Base-by-base conservation (phyloP, 2,888 invertebrate genomes). In the Eumacrocentrus americanus region DNA sequence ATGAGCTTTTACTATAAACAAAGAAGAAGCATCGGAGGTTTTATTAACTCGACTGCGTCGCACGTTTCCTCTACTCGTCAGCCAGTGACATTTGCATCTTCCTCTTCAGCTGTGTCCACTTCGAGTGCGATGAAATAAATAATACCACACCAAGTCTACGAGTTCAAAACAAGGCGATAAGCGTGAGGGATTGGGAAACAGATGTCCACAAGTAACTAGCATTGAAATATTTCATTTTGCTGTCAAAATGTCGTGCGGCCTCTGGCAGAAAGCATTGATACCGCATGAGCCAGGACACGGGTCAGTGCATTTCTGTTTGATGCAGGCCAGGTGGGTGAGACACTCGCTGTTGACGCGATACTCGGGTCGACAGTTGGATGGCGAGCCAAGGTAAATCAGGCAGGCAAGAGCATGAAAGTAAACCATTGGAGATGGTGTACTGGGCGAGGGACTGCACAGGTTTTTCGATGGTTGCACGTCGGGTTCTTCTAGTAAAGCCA, bases 281-380 rank as follows among this genome's bases (percentile, higher is more conserved):
- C 88, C 88, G 70, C 88, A 88, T 2, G 82, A 80, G 62, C 86
- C 85, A 2, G 84, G 84, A 69, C 90, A 90, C 20, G 89, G 89
- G 76, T 90, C 88, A 63, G 78, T 79, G 69, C 90, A 90, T 80
- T 87, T 88, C 65, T 85, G 84, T 69, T 85, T 84, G 9, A 87
- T 83, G 69, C 89, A 89, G 5, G 88, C 87, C 66, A 83, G 81
- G 69, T 86, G 82, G 64, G 81, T 82, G 1, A 86, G 70, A 73
- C 90, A 89, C 74, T 89, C 89, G 64, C 86, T 87, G 75, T 89
- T 89, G 63, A 87, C 86, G 14, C 87, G 82, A 78, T 89, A 90
- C 80, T 89, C 89, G 2, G 92, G 91, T 71, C 87, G 84, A 72
- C 92, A 92, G 74, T 88, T 87, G 50, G 91, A 91, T 23, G 92